Evolutionary conservation across 2,797 vertebrate species (phyloP).

Genomic region (Anguilla obscura): DNA sequence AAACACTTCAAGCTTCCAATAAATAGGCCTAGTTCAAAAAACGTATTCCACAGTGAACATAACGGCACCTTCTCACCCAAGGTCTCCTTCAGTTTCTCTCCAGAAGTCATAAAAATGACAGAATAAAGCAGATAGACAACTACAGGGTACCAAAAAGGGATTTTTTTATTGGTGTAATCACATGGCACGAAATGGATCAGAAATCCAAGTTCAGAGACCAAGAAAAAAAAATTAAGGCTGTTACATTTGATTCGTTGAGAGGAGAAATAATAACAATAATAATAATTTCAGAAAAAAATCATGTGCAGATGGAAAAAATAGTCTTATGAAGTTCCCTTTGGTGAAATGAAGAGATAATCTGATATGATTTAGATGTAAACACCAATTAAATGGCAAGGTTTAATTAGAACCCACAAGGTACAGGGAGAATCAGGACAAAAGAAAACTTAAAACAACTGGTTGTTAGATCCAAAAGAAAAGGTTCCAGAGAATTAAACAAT

Average conservation of each 20-base stretch:
- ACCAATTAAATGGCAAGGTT: slow-evolving; percentile 29
- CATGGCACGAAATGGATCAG: slow-evolving; percentile 63
- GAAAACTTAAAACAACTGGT: background rate
- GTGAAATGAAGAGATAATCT: slow-evolving; percentile 37
- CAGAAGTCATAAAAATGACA: background rate
- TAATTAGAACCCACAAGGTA: slow-evolving; percentile 19
- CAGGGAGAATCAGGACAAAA: background rate
- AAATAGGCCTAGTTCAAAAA: background rate
- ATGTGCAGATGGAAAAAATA: slow-evolving; percentile 54
- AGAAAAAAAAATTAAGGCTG: slow-evolving; percentile 26
- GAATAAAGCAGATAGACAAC: slow-evolving; percentile 20
- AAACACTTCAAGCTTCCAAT: background rate
- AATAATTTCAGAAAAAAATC: slow-evolving; percentile 15
- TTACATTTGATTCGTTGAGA: slow-evolving; percentile 29
- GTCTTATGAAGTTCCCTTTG: slow-evolving; percentile 44
- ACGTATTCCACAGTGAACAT: too few relatives aligned
- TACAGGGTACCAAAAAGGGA: slow-evolving; percentile 63
- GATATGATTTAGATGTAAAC: slow-evolving; percentile 27
- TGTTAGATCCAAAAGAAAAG: slow-evolving; percentile 22
- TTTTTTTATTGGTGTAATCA: slow-evolving; percentile 57
- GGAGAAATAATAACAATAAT: background rate
- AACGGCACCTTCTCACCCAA: background rate
- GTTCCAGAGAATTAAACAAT: background rate
- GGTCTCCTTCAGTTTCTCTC: background rate
- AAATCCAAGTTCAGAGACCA: slow-evolving; percentile 45